A percentile compares a stretch with the other conserved stretches of the same genome.
phyloP scores from a whole-genome alignment of 2,888 invertebrate species.

The Drosophila nr. perissopoda region DNA sequence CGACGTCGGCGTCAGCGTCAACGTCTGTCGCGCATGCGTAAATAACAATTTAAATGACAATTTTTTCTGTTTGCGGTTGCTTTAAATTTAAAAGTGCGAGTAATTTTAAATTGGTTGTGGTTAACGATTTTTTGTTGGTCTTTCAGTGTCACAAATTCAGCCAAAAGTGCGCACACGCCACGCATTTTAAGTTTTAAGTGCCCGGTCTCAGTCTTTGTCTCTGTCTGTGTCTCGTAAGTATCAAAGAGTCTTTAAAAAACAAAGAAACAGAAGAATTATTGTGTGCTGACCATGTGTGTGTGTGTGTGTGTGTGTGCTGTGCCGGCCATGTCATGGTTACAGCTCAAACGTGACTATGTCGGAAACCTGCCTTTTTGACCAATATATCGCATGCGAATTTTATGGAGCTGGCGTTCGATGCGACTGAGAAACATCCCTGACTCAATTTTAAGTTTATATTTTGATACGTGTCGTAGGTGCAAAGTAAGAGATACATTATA shows the following conservation, averaged over 20 bases:
- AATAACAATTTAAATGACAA: conserved; percentile 73
- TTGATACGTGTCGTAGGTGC: conserved; percentile 40
- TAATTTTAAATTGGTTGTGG: conserved; percentile 62
- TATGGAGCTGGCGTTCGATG: conserved; percentile 5
- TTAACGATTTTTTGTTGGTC: conserved; percentile 40
- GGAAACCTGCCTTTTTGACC: conserved; percentile 4
- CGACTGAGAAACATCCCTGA: conserved; percentile 28
- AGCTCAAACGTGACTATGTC: conserved; percentile 68
- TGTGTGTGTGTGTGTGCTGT: conserved; percentile 11
- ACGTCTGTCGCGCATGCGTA: conserved; percentile 62
- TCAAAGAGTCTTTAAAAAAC: conserved; percentile 30
- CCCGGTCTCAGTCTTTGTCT: conserved; percentile 23
- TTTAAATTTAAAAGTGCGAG: conserved; percentile 69
- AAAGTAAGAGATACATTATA: conserved; percentile 20
- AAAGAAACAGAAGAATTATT: conserved; percentile 32
- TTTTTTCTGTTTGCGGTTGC: conserved; percentile 26
- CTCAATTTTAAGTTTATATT: conserved; percentile 18
- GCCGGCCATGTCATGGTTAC: conserved; percentile 58
- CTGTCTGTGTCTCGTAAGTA: conserved; percentile 48
- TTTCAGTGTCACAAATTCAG: conserved; percentile 70
- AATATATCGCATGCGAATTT: conserved; percentile 22
- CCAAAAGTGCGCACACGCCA: conserved; percentile 66
- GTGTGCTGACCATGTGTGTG: conserved; percentile 11
- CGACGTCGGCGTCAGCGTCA: not conserved
- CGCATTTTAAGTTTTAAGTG: conserved; percentile 73